Conservation (phyloP, 2,113 vertebrate species). For the Colistium nudipinnis region DNA sequence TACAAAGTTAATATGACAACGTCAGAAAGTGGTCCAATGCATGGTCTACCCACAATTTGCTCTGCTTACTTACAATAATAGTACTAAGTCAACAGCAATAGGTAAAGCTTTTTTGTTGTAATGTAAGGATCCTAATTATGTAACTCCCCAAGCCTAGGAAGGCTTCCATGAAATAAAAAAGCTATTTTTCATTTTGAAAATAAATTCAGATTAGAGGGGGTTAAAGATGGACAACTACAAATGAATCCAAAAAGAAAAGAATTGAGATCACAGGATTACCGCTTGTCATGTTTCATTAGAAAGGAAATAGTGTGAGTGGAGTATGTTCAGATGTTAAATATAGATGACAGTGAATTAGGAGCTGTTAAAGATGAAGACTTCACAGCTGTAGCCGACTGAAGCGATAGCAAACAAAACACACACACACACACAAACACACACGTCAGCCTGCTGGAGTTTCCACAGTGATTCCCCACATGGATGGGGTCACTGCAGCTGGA, state of each 20-base stretch:
- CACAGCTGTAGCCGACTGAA: conserved; percentile 4
- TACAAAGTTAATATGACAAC: neutral
- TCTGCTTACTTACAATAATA: too few relatives aligned
- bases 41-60: too few relatives aligned
- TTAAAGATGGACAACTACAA: conserved; percentile 46
- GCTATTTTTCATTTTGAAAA: conserved; percentile 31
- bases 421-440: neutral
- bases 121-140: too few relatives aligned
- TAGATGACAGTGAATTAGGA: conserved; percentile 29
- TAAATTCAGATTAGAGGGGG: conserved; percentile 25
- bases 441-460: conserved; percentile 22
- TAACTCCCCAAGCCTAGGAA: too few relatives aligned
- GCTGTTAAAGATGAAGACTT: conserved; percentile 21
- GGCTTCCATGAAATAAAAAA: conserved; percentile 12
- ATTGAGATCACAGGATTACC: conserved; percentile 39
- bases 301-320: conserved; percentile 12
- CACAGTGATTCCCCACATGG: conserved; percentile 16
- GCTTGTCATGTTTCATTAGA: conserved; percentile 24
- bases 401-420: neutral
- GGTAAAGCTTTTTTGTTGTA: too few relatives aligned
- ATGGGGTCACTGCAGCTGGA: conserved; percentile 51
- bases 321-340: conserved; percentile 24
- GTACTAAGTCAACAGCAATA: too few relatives aligned
- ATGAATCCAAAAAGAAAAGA: conserved; percentile 48
- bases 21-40: too few relatives aligned